These are phyloP conservation scores for Leucoraja erinaceus DNA, from an alignment of 2,113 vertebrate genomes.

Conservation along the genomic window DNA sequence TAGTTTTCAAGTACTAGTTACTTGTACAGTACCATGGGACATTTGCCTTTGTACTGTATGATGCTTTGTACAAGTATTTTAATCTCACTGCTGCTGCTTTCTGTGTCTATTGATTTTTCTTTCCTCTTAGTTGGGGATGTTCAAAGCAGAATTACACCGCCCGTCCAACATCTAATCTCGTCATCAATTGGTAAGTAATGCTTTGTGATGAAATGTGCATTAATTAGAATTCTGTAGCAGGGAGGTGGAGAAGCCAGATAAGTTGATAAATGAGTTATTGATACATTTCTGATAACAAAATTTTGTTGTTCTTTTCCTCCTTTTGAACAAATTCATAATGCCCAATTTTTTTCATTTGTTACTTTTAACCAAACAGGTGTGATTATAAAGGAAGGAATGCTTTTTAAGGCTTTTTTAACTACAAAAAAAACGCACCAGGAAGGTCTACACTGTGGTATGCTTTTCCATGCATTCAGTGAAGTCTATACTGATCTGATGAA, in stretches of 20 bases:
- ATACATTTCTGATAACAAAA: background rate
- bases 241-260: background rate
- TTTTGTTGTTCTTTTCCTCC: background rate
- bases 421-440: no score
- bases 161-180: slow-evolving; percentile 47
- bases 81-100: background rate
- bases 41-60: no score
- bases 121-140: slow-evolving; percentile 60
- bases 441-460: no score
- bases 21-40: background rate
- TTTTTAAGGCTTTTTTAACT: background rate
- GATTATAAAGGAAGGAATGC: background rate
- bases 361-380: background rate
- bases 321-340: background rate
- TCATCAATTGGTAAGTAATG: slow-evolving; percentile 63
- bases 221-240: background rate
- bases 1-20: background rate
- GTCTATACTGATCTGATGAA: background rate
- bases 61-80: background rate
- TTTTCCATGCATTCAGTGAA: background rate
- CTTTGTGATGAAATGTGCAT: background rate
- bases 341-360: background rate
- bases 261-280: background rate
- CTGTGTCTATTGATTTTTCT: slow-evolving; percentile 39
- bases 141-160: slow-evolving; percentile 59